Percentiles rank a stretch among this genome's conserved stretches.
Conservation (phyloP, 2,113 vertebrate species). For the Cebus imitator region DNA sequence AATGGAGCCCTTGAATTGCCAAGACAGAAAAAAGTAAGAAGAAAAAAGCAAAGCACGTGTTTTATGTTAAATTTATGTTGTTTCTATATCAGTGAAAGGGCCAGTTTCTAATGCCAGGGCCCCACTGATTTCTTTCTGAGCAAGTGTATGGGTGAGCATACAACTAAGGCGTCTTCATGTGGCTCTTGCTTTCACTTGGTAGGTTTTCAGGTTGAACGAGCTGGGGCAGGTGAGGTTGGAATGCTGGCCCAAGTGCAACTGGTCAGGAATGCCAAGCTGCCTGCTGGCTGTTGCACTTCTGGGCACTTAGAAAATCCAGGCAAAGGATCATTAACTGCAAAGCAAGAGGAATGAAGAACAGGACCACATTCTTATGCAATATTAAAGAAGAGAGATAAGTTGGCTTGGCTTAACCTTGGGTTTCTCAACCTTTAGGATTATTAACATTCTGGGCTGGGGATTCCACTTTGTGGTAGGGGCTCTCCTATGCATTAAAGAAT, state of each 20-base stretch:
- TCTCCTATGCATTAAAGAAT: neutral
- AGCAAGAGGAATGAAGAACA: neutral
- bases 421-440: neutral
- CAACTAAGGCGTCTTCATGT: constrained; percentile 53
- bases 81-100: neutral
- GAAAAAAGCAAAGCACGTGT: neutral
- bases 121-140: constrained; percentile 24
- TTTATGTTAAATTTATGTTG: constrained; percentile 15
- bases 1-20: neutral
- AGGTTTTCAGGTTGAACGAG: constrained; percentile 50
- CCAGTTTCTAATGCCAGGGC: neutral
- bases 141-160: neutral
- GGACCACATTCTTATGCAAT: fast-evolving
- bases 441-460: fast-evolving
- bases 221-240: constrained; percentile 47
- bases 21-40: neutral
- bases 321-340: neutral
- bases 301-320: neutral
- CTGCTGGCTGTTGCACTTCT: neutral
- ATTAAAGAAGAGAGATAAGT: fast-evolving
- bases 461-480: neutral
- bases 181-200: constrained; percentile 60
- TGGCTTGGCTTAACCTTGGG: neutral
- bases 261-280: neutral
- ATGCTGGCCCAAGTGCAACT: neutral